These are phyloP conservation scores for Xestia rhomboidea DNA, from an alignment of 2,888 invertebrate species.

Conservation along the genomic window DNA sequence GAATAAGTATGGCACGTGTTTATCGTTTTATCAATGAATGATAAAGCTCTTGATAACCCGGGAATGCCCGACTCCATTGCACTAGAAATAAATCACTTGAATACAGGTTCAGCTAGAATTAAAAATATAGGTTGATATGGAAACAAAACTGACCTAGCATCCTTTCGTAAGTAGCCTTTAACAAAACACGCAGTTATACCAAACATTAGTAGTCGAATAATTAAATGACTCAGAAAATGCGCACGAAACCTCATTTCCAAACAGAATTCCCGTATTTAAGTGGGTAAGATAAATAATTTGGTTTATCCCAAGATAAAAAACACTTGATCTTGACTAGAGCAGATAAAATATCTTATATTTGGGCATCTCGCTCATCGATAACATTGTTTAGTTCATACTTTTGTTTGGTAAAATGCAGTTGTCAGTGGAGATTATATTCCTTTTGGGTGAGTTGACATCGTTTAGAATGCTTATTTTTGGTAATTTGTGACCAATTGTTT, in stretches of 20 bases:
- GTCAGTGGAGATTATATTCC: slow-evolving; percentile 55
- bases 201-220: background rate
- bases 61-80: slow-evolving; percentile 13
- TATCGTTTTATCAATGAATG: slow-evolving; percentile 24
- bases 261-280: slow-evolving; percentile 27
- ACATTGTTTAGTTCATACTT: slow-evolving; percentile 66
- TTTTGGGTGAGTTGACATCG: slow-evolving; percentile 68
- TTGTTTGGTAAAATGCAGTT: slow-evolving; percentile 71
- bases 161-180: background rate
- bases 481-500: background rate
- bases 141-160: background rate
- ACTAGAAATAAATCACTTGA: background rate
- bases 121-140: background rate
- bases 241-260: slow-evolving; percentile 14
- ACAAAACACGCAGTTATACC: background rate
- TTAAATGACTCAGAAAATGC: slow-evolving; percentile 1
- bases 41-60: slow-evolving; percentile 30
- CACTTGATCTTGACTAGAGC: slow-evolving; percentile 70
- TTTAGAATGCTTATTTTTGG: background rate
- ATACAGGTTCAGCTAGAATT: background rate
- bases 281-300: slow-evolving; percentile 59
- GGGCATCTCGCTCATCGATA: slow-evolving; percentile 42
- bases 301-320: slow-evolving; percentile 71
- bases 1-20: background rate
- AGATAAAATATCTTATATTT: slow-evolving; percentile 74